Conservation (phyloP, 1,140 invertebrate species). For the Myzus persicae region DNA sequence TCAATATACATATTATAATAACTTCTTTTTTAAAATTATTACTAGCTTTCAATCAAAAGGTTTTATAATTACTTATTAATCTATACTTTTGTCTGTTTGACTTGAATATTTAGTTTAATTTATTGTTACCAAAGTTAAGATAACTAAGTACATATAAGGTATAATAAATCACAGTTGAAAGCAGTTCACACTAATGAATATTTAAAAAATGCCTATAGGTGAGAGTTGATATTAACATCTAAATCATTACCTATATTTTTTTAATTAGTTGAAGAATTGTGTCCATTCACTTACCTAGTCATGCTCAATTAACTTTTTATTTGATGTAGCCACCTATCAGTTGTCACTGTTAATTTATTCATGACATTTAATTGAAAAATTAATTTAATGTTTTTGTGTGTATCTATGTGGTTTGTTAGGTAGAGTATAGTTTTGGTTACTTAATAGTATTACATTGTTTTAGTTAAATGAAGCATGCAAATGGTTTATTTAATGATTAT, state of each 20-base stretch:
- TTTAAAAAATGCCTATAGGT: not conserved
- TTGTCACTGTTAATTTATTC: not conserved
- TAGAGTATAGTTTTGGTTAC: not conserved
- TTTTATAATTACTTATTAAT: not conserved
- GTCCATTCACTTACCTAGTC: not conserved
- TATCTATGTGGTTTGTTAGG: not conserved
- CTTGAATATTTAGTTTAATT: not conserved
- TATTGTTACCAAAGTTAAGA: not conserved
- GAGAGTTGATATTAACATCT: not conserved
- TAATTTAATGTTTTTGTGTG: not conserved
- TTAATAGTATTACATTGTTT: not conserved
- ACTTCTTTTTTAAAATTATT: no score
- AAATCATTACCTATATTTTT: not conserved
- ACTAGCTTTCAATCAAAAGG: no score
- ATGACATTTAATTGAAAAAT: not conserved
- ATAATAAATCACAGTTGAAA: not conserved
- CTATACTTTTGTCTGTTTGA: not conserved
- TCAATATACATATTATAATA: no score
- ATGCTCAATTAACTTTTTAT: not conserved
- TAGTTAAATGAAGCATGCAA: not conserved
- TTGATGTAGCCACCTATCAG: not conserved
- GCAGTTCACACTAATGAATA: not conserved
- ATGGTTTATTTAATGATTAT: not conserved
- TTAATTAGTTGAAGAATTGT: not conserved
- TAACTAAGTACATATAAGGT: not conserved